These are phyloP conservation scores for Crocallis elinguaria DNA, from an alignment of 2,888 invertebrate species.

Conservation along the genomic window DNA sequence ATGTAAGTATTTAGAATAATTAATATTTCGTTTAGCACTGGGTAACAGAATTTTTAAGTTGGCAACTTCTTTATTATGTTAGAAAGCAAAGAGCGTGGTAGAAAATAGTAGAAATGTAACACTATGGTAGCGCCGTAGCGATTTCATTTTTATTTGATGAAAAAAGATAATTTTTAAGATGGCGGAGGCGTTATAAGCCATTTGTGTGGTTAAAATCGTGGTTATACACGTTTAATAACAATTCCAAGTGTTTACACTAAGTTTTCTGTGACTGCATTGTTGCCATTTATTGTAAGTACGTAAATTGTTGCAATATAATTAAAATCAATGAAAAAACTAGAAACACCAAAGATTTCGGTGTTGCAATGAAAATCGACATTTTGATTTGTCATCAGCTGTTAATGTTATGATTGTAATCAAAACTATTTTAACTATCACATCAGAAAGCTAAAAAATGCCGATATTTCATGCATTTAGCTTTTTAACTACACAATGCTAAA, in stretches of 20 bases:
- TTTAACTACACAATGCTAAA: too few species aligned
- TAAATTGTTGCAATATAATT: constrained; percentile 79
- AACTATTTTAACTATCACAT: not conserved
- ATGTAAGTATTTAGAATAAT: too few species aligned
- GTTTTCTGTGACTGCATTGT: constrained; percentile 44
- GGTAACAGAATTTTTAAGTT: not conserved
- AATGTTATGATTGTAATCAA: constrained; percentile 24
- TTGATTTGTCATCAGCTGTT: constrained; percentile 34
- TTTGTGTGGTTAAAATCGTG: not conserved
- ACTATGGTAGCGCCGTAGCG: constrained; percentile 19
- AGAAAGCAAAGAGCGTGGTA: not conserved
- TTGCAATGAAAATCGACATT: constrained; percentile 68
- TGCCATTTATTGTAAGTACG: constrained; percentile 72
- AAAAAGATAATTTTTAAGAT: constrained; percentile 17
- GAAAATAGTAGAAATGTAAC: constrained; percentile 6
- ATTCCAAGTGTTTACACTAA: not conserved
- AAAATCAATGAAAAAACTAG: constrained; percentile 58
- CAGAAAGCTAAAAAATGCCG: not conserved
- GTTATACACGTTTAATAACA: not conserved
- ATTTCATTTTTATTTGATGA: not conserved
- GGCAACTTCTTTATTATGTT: constrained; percentile 23
- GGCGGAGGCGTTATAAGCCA: constrained; percentile 25
- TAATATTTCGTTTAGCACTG: too few species aligned
- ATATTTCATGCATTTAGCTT: not conserved
- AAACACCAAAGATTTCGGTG: constrained; percentile 73